Evolutionary conservation across 37 sponge, comb jelly and placozoan genomes (phyloP).

Genomic region (Haliclona indistincta): DNA sequence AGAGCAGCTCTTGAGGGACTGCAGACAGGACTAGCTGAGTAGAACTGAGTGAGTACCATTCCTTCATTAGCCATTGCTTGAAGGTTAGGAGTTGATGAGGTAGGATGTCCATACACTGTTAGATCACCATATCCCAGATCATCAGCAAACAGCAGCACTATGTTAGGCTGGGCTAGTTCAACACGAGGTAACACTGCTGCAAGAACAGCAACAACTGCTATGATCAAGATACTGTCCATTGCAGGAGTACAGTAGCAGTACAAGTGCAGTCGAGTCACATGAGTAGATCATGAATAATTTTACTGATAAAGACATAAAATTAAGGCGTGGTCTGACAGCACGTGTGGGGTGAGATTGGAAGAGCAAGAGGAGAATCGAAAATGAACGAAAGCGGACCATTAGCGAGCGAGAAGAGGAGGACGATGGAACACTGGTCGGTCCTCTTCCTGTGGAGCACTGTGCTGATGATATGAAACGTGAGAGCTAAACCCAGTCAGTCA

Average conservation of each 20-base stretch:
- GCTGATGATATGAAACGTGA: neutral
- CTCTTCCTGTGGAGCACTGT: neutral
- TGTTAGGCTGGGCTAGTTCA: slow-evolving; percentile 54
- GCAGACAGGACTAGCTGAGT: slow-evolving; percentile 66
- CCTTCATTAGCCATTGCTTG: slow-evolving; percentile 71
- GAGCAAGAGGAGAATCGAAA: no score
- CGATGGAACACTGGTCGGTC: neutral
- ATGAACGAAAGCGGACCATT: no score
- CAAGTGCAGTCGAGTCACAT: no score
- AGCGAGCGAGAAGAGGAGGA: neutral
- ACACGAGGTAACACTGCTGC: no score
- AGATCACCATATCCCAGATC: slow-evolving; percentile 80
- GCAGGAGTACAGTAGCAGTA: no score
- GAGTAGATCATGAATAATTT: no score
- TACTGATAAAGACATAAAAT: no score
- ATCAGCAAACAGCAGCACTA: slow-evolving; percentile 80
- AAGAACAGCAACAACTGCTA: no score
- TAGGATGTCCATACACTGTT: slow-evolving; percentile 68
- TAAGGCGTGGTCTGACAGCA: no score
- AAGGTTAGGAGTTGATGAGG: slow-evolving; percentile 73
- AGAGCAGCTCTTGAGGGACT: slow-evolving; percentile 78
- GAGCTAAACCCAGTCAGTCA: no score
- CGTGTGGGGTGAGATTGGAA: no score
- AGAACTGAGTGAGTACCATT: slow-evolving; percentile 58
- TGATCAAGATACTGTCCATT: no score